phyloP scores from a whole-genome alignment of 2,888 invertebrate species.

The Agrochola macilenta region DNA sequence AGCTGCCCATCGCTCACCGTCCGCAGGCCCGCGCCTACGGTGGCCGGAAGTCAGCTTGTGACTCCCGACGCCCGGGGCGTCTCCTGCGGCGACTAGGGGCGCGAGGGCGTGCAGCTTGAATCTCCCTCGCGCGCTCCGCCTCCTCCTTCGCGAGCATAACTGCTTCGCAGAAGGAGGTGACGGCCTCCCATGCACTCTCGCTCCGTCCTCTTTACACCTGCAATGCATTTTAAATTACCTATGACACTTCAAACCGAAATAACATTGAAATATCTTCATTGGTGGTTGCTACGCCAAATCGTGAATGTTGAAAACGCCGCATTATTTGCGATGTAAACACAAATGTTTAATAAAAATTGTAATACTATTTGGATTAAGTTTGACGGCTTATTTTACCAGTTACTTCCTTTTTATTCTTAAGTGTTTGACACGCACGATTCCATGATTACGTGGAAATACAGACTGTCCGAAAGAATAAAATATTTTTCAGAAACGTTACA shows the following conservation, averaged over 20 bases:
- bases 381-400: background rate
- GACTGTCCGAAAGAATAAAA: background rate
- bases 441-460: background rate
- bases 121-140: too few species aligned
- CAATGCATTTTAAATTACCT: background rate
- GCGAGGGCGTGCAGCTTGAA: too few species aligned
- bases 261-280: background rate
- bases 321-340: background rate
- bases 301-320: background rate
- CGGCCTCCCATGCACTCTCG: too few species aligned
- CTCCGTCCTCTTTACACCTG: background rate
- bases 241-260: background rate
- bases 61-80: too few species aligned
- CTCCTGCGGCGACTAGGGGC: too few species aligned
- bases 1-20: too few species aligned
- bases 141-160: too few species aligned
- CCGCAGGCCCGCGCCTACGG: too few species aligned
- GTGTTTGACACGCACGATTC: constrained; percentile 10
- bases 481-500: background rate
- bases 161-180: too few species aligned
- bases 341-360: background rate
- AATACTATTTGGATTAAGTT: constrained; percentile 14
- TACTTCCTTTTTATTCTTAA: background rate
- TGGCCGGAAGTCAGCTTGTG: too few species aligned
- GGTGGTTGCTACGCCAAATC: background rate